phyloP scores from a whole-genome alignment of 2,888 invertebrate species.

The Chalcosyrphus nemorum region DNA sequence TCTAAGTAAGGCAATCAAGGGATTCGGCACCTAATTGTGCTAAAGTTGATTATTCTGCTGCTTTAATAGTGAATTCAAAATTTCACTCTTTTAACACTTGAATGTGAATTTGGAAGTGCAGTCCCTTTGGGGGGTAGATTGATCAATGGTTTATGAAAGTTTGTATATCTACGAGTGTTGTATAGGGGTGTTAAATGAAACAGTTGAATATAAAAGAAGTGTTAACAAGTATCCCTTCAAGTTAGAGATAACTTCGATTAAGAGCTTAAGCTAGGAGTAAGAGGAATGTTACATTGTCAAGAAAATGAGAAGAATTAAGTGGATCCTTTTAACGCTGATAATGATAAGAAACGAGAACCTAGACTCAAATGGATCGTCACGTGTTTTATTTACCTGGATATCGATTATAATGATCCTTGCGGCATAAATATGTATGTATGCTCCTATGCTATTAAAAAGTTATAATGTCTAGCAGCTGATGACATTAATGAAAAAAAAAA shows the following conservation, averaged over 20 bases:
- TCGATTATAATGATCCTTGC: conserved; percentile 15
- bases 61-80: not conserved
- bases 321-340: too few relatives aligned
- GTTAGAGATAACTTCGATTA: too few relatives aligned
- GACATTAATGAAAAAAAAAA: conserved; percentile 4
- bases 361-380: not conserved
- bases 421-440: conserved; percentile 15
- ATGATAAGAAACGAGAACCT: too few relatives aligned
- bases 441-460: conserved; percentile 14
- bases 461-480: conserved; percentile 47
- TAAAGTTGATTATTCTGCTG: not conserved
- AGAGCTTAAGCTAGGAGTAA: too few relatives aligned
- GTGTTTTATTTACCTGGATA: not conserved
- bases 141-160: not conserved
- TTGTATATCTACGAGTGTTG: not conserved
- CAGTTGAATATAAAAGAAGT: not conserved
- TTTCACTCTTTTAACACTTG: not conserved
- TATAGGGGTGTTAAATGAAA: not conserved
- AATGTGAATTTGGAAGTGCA: not conserved
- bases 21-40: not conserved
- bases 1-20: not conserved
- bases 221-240: not conserved
- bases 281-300: too few relatives aligned
- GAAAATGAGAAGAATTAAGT: too few relatives aligned
- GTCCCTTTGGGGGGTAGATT: not conserved